Conservation (phyloP, 2,113 vertebrate species). For the Eublepharis macularius region DNA sequence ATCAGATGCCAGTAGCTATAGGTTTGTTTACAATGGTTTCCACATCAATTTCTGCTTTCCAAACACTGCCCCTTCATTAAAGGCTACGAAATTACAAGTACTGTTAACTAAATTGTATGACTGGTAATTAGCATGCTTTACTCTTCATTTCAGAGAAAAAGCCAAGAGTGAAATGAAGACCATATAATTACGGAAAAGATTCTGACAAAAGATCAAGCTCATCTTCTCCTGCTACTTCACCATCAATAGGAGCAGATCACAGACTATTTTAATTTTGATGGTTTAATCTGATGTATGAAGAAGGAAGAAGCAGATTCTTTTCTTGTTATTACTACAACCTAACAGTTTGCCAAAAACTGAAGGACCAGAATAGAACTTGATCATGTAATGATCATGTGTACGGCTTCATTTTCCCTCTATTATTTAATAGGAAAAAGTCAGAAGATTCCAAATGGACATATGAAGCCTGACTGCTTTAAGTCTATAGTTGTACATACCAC, state of each 20-base stretch:
- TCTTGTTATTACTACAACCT: conserved; percentile 63
- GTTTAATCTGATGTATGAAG: conserved; percentile 62
- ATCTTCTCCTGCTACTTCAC: conserved; percentile 57
- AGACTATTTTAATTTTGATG: conserved; percentile 35
- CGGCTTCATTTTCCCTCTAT: conserved; percentile 53
- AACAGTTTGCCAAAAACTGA: conserved; percentile 46
- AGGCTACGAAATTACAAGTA: conserved; percentile 21
- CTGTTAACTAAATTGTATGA: not conserved
- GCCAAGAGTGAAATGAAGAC: conserved; percentile 35
- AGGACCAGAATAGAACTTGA: conserved; percentile 55
- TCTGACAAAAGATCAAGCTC: conserved; percentile 72
- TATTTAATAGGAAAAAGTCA: conserved; percentile 40
- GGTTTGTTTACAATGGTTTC: conserved; percentile 23
- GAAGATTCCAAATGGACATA: conserved; percentile 39
- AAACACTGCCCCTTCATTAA: not conserved
- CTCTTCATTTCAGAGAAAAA: conserved; percentile 48
- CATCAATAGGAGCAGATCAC: conserved; percentile 44
- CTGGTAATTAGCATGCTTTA: conserved; percentile 48
- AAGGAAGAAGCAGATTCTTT: conserved; percentile 58
- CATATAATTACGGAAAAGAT: conserved; percentile 14
- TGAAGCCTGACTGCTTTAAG: conserved; percentile 58
- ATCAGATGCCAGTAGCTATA: not conserved
- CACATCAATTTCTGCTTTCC: not conserved
- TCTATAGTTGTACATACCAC: not conserved
- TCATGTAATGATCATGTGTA: conserved; percentile 49